Evolutionary conservation across 2,113 vertebrate genomes (phyloP).

Genomic region (Pterocles burchelli): DNA sequence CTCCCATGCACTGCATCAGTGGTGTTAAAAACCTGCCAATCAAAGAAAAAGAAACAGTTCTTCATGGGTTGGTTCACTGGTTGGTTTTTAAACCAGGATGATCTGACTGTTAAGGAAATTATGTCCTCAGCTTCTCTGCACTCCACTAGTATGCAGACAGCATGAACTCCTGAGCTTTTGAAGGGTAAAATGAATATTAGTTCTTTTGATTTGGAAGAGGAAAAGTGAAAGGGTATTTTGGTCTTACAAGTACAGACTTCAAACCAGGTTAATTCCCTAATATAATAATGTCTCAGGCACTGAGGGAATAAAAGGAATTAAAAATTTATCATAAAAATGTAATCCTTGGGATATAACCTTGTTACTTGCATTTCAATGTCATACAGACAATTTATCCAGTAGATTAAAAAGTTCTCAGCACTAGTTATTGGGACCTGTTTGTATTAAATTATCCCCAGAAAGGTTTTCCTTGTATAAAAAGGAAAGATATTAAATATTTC

Average conservation of each 20-base stretch:
- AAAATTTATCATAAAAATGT: background rate
- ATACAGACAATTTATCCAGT: background rate
- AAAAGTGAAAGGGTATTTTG: background rate
- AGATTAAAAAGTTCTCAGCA: background rate
- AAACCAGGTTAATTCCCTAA: background rate
- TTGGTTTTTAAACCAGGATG: background rate
- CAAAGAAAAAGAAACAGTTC: background rate
- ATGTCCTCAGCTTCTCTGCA: background rate
- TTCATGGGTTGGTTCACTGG: background rate
- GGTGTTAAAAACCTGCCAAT: background rate
- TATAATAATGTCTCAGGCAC: background rate
- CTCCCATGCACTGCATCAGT: background rate
- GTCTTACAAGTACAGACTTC: background rate
- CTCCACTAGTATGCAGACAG: background rate
- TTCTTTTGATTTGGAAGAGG: background rate
- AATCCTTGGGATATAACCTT: background rate
- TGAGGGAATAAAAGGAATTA: background rate
- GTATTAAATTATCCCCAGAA: background rate
- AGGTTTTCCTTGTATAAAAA: background rate
- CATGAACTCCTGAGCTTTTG: background rate
- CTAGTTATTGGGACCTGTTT: background rate
- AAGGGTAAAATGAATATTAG: background rate
- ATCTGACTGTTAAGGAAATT: background rate
- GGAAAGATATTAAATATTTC: background rate
- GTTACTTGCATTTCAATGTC: background rate